A percentile compares a stretch with the other conserved stretches of the same genome.
Conservation (phyloP, 2,797 vertebrate genomes). For the Lemur catta region DNA sequence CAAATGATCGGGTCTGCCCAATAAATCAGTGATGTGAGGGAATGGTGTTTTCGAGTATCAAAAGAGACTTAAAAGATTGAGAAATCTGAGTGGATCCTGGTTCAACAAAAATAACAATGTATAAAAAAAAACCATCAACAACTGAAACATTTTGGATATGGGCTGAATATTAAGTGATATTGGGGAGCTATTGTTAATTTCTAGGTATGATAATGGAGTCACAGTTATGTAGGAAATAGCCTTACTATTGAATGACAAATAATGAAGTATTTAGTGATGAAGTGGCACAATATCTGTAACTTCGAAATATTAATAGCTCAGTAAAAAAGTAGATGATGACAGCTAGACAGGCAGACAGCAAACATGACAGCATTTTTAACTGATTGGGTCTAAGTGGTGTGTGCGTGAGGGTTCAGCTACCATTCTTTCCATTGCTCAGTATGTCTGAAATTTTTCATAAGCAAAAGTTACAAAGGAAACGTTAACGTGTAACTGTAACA, state of each 20-base stretch:
- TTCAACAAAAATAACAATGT: not conserved
- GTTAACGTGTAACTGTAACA: not conserved
- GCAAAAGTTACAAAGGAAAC: not conserved
- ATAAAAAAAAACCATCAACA: not conserved
- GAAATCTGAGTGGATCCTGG: not conserved
- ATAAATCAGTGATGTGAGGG: not conserved
- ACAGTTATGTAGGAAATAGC: not conserved
- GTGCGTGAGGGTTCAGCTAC: not conserved
- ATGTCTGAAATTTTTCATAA: not conserved
- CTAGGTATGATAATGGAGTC: not conserved
- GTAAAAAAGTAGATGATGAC: not conserved
- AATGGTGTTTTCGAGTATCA: not conserved
- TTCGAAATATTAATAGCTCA: not conserved
- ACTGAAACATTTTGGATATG: not conserved
- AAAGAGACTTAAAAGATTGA: not conserved
- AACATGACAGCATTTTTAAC: not conserved
- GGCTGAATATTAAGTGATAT: too few relatives aligned
- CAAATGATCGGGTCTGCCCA: not conserved
- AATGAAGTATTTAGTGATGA: not conserved
- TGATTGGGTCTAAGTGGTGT: fast-evolving
- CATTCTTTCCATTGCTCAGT: not conserved
- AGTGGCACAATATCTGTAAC: not conserved
- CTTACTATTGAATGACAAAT: not conserved
- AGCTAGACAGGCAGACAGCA: not conserved
- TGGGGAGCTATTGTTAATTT: not conserved